Evolutionary conservation across 1,140 invertebrate species (phyloP).

Genomic region (Zaprionus camerounensis): DNA sequence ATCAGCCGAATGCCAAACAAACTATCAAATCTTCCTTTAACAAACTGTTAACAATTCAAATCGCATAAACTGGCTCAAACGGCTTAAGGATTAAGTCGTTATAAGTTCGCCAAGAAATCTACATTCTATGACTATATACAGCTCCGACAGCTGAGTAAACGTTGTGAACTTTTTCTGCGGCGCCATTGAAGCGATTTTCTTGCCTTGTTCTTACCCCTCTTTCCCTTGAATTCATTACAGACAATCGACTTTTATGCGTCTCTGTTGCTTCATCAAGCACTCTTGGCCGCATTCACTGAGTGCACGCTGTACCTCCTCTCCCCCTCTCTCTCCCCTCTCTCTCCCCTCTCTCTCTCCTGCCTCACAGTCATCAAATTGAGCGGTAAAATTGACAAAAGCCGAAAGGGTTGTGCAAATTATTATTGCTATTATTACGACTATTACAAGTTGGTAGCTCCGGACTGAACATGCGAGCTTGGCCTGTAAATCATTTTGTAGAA

Average conservation of each 20-base stretch:
- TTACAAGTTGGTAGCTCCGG: constrained; percentile 55
- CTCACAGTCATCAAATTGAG: constrained; percentile 65
- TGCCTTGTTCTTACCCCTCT: not conserved
- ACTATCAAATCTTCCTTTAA: not conserved
- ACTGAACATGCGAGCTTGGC: constrained; percentile 6
- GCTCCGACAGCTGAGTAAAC: not conserved
- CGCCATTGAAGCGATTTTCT: not conserved
- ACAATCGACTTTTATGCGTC: constrained; percentile 68
- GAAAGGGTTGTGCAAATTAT: constrained; percentile 78
- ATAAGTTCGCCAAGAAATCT: not conserved
- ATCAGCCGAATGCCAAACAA: not conserved
- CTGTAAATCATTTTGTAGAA: constrained; percentile 62
- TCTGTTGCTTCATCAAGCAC: constrained; percentile 6
- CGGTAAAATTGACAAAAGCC: constrained; percentile 67
- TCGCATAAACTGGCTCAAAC: not conserved
- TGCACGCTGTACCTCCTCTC: not conserved
- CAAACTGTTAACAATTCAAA: not conserved
- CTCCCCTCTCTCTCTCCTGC: constrained; percentile 1
- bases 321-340: not conserved
- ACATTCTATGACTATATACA: not conserved
- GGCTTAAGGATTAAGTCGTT: not conserved
- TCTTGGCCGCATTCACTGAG: constrained; percentile 4
- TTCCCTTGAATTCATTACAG: constrained; percentile 56
- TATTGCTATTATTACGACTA: constrained; percentile 73
- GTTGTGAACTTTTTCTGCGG: not conserved